A percentile compares a stretch with the other conserved stretches of the same genome.
phyloP scores from a whole-genome alignment of 2,888 invertebrate genomes.

The Drosophila formosana region DNA sequence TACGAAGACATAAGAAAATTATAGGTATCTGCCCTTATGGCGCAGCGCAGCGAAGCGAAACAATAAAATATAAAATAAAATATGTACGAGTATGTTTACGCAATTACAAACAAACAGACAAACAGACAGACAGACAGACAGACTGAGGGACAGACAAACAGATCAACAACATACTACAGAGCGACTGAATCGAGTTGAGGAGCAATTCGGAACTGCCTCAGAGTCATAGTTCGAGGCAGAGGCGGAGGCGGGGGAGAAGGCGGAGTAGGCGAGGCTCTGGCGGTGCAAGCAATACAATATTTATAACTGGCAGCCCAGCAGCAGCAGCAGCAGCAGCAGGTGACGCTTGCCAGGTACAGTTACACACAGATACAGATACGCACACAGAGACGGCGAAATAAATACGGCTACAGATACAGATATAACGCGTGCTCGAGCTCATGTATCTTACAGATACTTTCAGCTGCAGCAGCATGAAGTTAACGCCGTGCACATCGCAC shows the following conservation, averaged over 20 bases:
- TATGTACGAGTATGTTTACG: constrained; percentile 82
- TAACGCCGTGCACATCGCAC: constrained; percentile 38
- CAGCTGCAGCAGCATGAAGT: constrained; percentile 35
- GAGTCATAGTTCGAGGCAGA: constrained; percentile 12
- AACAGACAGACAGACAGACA: constrained; percentile 52
- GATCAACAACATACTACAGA: constrained; percentile 26
- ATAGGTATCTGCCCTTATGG: constrained; percentile 82
- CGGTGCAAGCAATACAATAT: constrained; percentile 64
- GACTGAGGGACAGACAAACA: constrained; percentile 38
- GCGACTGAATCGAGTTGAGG: constrained; percentile 22
- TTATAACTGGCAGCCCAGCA: constrained; percentile 61
- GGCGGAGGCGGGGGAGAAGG: constrained; percentile 8
- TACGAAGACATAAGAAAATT: constrained; percentile 81
- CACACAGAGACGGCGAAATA: not conserved
- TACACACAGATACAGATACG: constrained; percentile 37
- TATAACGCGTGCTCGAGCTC: constrained; percentile 36
- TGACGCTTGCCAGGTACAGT: constrained; percentile 55
- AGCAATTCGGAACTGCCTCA: constrained; percentile 37
- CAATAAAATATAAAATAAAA: constrained; percentile 83
- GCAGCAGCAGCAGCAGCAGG: constrained; percentile 41
- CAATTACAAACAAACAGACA: constrained; percentile 77
- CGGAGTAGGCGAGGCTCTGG: constrained; percentile 27
- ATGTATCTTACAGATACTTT: constrained; percentile 70
- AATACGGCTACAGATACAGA: constrained; percentile 14
- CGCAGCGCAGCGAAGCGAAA: constrained; percentile 81